phyloP scores from a whole-genome alignment of 1,140 invertebrate genomes.

The Danaus plexippus region DNA sequence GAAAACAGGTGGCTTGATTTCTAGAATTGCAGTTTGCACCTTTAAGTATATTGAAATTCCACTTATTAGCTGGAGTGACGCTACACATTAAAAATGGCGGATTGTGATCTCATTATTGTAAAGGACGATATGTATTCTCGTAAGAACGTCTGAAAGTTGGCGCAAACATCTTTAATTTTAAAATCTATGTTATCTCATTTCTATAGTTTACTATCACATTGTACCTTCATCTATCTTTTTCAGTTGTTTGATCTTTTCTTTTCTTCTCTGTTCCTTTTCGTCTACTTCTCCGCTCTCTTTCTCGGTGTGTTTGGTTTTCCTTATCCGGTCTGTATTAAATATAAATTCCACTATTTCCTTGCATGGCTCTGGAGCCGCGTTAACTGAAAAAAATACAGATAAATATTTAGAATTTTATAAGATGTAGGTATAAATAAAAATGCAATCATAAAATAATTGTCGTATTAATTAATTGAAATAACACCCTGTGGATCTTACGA shows the following conservation, averaged over 20 bases:
- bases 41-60: too few relatives aligned
- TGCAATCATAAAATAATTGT: too few relatives aligned
- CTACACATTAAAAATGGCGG: too few relatives aligned
- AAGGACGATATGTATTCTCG: too few relatives aligned
- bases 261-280: constrained; percentile 11
- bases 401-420: too few relatives aligned
- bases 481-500: too few relatives aligned
- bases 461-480: not conserved
- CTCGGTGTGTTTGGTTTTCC: constrained; percentile 8
- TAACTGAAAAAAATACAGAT: constrained; percentile 14
- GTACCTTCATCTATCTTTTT: constrained; percentile 27
- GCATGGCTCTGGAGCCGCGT: constrained; percentile 30
- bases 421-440: too few relatives aligned
- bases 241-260: constrained; percentile 20
- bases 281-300: constrained; percentile 10
- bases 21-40: too few relatives aligned
- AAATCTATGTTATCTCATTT: too few relatives aligned
- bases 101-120: too few relatives aligned
- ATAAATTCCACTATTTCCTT: constrained; percentile 10
- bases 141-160: not conserved
- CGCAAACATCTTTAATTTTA: not conserved
- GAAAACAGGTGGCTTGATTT: too few relatives aligned
- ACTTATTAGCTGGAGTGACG: too few relatives aligned
- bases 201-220: constrained; percentile 1
- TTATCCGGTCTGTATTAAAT: constrained; percentile 10